These are phyloP conservation scores for Anableps anableps DNA, from an alignment of 2,797 vertebrate genomes.

Conservation along the genomic window DNA sequence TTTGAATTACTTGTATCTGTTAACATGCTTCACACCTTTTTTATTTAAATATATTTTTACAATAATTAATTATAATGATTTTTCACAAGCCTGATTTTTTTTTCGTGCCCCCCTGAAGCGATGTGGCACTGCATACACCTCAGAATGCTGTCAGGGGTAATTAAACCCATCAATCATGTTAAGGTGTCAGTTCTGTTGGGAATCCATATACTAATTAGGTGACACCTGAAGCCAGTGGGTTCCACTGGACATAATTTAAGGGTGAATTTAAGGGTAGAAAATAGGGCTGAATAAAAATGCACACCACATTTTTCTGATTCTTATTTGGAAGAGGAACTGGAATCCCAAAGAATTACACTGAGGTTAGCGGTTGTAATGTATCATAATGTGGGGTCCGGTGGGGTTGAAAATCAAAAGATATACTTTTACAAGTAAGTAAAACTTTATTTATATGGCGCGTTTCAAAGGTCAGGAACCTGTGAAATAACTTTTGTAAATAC, in stretches of 20 bases:
- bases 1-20: too few relatives aligned
- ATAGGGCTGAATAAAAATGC: background rate
- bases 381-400: background rate
- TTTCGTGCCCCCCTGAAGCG: too few relatives aligned
- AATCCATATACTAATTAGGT: background rate
- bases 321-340: background rate
- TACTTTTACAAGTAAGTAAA: too few relatives aligned
- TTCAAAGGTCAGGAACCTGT: too few relatives aligned
- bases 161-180: too few relatives aligned
- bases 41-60: too few relatives aligned
- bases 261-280: background rate
- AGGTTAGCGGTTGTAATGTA: background rate
- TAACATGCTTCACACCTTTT: too few relatives aligned
- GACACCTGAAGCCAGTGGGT: background rate
- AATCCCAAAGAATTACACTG: background rate
- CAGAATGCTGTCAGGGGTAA: too few relatives aligned
- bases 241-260: background rate
- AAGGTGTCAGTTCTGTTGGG: background rate
- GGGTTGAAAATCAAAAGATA: too few relatives aligned
- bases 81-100: too few relatives aligned
- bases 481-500: background rate
- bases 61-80: too few relatives aligned
- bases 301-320: background rate
- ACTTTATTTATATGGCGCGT: too few relatives aligned
- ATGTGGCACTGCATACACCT: background rate